Evolutionary conservation across 2,888 invertebrate genomes (phyloP), one percentile per base, ranked within the genome.

Genomic region (Mechanitis messenoides): DNA sequence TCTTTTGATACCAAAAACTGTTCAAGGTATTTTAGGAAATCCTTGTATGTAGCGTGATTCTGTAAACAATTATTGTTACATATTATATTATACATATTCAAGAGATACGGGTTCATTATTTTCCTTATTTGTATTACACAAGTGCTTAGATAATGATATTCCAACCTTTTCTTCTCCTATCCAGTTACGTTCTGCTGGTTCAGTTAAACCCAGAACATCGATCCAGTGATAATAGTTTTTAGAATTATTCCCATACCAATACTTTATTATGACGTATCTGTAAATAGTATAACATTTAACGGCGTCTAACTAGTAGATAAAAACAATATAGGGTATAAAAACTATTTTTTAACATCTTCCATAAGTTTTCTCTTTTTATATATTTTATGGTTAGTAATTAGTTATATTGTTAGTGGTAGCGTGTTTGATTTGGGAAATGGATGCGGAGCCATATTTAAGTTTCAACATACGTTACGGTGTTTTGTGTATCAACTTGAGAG

Each of bases 111-210:
- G 7, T 33, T 9, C 20, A 20, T 20, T 20, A 57, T 58, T 58
- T 58, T 47, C 47, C 47, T 47, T 33, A 35, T 58, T 46, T 31
- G 33, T 45, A 31, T 28, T 4, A 33, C 12, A 54, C 33, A 9
- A 54, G 12, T 54, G n/a, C 3, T 20, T 20, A 31, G 7, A 9
- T 9, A 50, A 1, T 31, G 50, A 6, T 50, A 31, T 2, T 6
- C 35, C 35, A 6, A 81, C 93, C 92, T 76, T 90, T 64, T 90
- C 90, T 71, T 92, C 92, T 4, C 90, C 92, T 11, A 92, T 93
- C 95, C 95, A 95, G 75, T 94, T 94, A 69, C 95, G 91, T 64
- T 93, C 92, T n/a, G 92, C 91, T 0, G 95, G 95, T 69, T 94
- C 93, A 7, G 90, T 87, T 35, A 95, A 87, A 11, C 93, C 93